phyloP scores from a whole-genome alignment of 2,113 vertebrate genomes.

The Herpetotheres cachinnans region DNA sequence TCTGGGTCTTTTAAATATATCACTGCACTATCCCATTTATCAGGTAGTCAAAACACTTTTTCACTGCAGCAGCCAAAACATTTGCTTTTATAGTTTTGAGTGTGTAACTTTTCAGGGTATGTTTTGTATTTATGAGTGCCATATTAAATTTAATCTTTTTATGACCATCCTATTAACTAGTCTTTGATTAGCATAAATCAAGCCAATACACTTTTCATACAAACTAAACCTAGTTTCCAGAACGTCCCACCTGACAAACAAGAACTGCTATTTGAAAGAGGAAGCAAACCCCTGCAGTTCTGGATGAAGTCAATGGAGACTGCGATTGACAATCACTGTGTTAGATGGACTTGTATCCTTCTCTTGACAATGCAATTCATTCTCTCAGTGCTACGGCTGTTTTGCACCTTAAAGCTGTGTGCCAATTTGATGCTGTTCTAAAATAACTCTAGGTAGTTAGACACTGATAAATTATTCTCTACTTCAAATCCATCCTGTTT shows the following conservation, averaged over 20 bases:
- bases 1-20: not conserved
- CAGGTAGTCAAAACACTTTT: not conserved
- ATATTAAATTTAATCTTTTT: not conserved
- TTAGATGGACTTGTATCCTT: not conserved
- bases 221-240: not conserved
- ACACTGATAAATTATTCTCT: not conserved
- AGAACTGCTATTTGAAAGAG: not conserved
- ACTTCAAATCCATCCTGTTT: not conserved
- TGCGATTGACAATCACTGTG: not conserved
- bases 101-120: not conserved
- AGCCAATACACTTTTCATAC: not conserved
- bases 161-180: not conserved
- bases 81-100: not conserved
- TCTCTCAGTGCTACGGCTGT: not conserved
- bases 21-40: not conserved
- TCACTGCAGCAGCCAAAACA: not conserved
- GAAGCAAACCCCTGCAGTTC: not conserved
- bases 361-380: not conserved
- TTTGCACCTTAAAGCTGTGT: not conserved
- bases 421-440: not conserved
- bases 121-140: not conserved
- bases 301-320: not conserved
- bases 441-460: not conserved
- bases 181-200: not conserved
- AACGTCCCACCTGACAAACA: not conserved